These are phyloP conservation scores for Salpingus planirostris DNA, from an alignment of 2,888 invertebrate species.

Conservation along the genomic window DNA sequence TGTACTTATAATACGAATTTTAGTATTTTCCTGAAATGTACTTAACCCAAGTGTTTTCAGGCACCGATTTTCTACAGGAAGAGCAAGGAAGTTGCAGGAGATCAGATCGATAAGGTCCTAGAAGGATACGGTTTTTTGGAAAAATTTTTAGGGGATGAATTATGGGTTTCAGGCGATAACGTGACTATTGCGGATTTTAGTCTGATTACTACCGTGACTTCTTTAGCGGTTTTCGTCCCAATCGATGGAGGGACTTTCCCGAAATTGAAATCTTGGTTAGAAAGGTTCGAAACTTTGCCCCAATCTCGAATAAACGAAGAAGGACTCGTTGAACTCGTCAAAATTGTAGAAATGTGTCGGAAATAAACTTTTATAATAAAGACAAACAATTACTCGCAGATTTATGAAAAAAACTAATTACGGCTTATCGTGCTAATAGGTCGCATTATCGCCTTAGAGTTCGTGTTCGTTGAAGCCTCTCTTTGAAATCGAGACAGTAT, in stretches of 20 bases:
- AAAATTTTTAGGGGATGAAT: slow-evolving; percentile 40
- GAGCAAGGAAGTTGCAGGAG: slow-evolving; percentile 27
- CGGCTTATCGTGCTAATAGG: too few relatives aligned
- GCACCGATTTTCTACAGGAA: slow-evolving; percentile 27
- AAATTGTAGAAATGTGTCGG: too few relatives aligned
- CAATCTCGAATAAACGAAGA: too few relatives aligned
- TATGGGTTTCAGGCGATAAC: slow-evolving; percentile 46
- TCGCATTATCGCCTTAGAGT: too few relatives aligned
- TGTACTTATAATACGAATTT: too few relatives aligned
- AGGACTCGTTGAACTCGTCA: too few relatives aligned
- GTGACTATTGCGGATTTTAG: slow-evolving; percentile 32
- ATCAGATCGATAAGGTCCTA: slow-evolving; percentile 33
- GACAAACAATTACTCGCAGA: too few relatives aligned
- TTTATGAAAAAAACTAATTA: too few relatives aligned
- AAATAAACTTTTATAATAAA: too few relatives aligned
- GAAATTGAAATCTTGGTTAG: slow-evolving; percentile 27
- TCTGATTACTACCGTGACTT: slow-evolving; percentile 39
- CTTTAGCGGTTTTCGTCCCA: slow-evolving; percentile 29
- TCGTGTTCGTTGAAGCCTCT: too few relatives aligned
- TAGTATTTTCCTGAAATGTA: too few relatives aligned
- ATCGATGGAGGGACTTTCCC: slow-evolving; percentile 26
- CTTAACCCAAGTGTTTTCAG: slow-evolving; percentile 1
- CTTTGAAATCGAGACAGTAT: too few relatives aligned
- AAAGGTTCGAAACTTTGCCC: slow-evolving; percentile 25
- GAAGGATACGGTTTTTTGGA: slow-evolving; percentile 45